Conservation (phyloP, 53 echinoderm and acorn worm species). For the Astropecten irregularis region DNA sequence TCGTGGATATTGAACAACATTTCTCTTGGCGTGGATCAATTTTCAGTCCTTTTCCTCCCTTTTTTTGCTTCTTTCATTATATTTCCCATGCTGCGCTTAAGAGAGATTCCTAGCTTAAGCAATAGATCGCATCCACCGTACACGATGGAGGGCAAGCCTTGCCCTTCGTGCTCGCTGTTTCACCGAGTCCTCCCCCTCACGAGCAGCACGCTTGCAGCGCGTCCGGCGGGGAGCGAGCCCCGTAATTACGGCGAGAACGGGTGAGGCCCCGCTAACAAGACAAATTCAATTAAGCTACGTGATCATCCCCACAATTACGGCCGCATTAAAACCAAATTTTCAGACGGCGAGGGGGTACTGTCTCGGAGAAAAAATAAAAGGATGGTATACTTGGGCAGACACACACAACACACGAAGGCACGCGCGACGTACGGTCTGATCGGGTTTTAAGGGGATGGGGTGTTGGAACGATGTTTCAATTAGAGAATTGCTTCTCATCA, state of each 20-base stretch:
- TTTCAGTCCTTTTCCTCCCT: too few relatives aligned
- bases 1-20: constrained; percentile 4
- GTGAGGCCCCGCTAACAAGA: constrained; percentile 23
- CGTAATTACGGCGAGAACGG: neutral
- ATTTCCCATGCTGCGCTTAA: neutral
- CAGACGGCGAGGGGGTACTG: neutral
- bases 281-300: constrained; percentile 44
- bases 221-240: neutral
- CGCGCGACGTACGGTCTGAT: too few relatives aligned
- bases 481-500: constrained; percentile 30
- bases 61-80: constrained; percentile 6
- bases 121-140: neutral
- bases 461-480: constrained; percentile 23
- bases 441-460: too few relatives aligned
- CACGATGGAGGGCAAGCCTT: neutral
- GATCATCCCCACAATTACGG: constrained; percentile 47
- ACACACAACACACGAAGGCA: too few relatives aligned
- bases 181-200: neutral
- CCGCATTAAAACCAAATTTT: constrained; percentile 2
- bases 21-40: constrained; percentile 40
- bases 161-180: neutral
- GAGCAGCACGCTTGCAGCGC: neutral
- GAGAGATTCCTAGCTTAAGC: neutral
- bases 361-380: too few relatives aligned
- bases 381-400: too few relatives aligned